Percentiles rank a stretch among this genome's conserved stretches.
Evolutionary conservation across 2,888 invertebrate species (phyloP).

Genomic region (Diadromus collaris): DNA sequence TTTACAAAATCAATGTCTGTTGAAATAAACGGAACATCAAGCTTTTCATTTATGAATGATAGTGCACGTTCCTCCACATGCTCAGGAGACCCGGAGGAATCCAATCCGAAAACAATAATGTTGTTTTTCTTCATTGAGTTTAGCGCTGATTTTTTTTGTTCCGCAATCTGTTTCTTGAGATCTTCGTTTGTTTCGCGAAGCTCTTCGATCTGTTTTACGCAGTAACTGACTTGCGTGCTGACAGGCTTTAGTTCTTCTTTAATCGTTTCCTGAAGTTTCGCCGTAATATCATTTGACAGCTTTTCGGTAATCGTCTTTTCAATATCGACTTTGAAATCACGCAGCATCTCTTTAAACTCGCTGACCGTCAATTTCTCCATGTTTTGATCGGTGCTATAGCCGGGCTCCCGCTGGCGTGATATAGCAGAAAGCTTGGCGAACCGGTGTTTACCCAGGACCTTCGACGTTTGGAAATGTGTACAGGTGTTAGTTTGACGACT

Average conservation of each 20-base stretch:
- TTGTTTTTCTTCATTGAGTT: no score
- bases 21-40: neutral
- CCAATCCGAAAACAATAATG: neutral
- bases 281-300: neutral
- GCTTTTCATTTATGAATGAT: neutral
- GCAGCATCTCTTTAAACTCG: slow-evolving; percentile 1
- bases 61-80: neutral
- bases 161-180: no score
- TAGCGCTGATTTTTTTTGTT: no score
- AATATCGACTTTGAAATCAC: neutral
- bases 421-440: neutral
- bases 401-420: neutral
- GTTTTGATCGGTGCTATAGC: neutral
- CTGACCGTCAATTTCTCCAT: slow-evolving; percentile 3
- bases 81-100: neutral
- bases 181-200: neutral
- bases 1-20: neutral
- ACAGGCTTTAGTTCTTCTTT: slow-evolving; percentile 6
- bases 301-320: neutral
- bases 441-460: no score
- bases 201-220: neutral
- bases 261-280: neutral
- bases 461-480: no score
- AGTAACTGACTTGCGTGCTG: neutral
- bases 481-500: no score